Percentiles rank a stretch among this genome's conserved stretches.
Evolutionary conservation across 2,888 invertebrate genomes (phyloP).

Genomic region (Nephrotoma flavescens): DNA sequence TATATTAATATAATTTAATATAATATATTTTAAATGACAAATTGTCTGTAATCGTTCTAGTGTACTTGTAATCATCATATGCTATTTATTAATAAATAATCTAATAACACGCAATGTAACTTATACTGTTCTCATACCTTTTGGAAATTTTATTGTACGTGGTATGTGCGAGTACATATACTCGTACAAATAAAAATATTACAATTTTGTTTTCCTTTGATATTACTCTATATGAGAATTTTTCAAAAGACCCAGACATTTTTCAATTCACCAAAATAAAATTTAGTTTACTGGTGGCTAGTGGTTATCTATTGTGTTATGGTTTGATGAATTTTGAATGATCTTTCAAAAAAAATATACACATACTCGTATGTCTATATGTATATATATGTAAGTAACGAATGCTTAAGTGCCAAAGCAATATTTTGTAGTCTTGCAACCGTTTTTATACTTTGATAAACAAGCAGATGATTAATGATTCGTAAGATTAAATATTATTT

Average conservation of each 20-base stretch:
- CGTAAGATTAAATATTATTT: neutral
- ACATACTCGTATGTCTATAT: neutral
- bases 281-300: neutral
- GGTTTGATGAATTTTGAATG: neutral
- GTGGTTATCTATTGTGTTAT: neutral
- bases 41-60: neutral
- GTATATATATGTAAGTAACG: neutral
- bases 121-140: constrained; percentile 4
- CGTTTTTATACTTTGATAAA: neutral
- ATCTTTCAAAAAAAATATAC: neutral
- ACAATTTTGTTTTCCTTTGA: neutral
- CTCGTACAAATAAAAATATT: neutral
- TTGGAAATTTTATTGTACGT: neutral
- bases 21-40: neutral
- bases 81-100: constrained; percentile 8
- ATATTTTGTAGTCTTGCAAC: neutral
- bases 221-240: neutral
- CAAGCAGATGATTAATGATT: neutral
- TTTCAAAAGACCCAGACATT: neutral
- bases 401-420: neutral
- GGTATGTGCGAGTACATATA: neutral
- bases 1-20: neutral
- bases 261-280: neutral
- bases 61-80: neutral
- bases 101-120: constrained; percentile 10